These are phyloP conservation scores for Calycopis cecrops DNA, from an alignment of 1,140 invertebrate species.

Conservation along the genomic window DNA sequence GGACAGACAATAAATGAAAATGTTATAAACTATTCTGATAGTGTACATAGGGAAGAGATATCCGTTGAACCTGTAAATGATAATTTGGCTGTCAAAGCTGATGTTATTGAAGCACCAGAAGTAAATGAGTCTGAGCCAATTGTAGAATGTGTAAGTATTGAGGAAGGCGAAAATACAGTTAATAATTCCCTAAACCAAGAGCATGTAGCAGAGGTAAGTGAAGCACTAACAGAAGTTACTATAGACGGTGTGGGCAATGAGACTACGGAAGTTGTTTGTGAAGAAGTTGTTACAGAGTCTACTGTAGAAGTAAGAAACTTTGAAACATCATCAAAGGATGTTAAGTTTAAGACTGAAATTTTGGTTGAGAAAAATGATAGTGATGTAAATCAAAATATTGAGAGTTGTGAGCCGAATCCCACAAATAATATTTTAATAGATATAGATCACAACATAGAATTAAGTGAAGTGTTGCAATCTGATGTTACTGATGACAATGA, in stretches of 20 bases:
- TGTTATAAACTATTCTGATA: not conserved
- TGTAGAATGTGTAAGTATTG: not conserved
- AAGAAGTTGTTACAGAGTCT: conserved; percentile 27
- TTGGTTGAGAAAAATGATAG: conserved; percentile 51
- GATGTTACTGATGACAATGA: conserved; percentile 43
- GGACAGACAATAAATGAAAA: not conserved
- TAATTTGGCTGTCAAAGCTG: conserved; percentile 5
- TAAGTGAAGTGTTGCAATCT: conserved; percentile 55
- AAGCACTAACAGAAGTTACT: conserved; percentile 18
- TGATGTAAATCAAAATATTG: conserved; percentile 39
- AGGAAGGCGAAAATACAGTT: conserved; percentile 1
- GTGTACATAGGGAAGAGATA: not conserved
- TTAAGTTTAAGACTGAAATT: conserved; percentile 59
- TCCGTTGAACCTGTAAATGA: conserved; percentile 16
- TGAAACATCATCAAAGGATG: conserved; percentile 34
- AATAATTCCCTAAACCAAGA: not conserved
- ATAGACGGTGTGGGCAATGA: conserved; percentile 14
- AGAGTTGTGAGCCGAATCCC: conserved; percentile 32
- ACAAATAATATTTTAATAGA: conserved; percentile 51
- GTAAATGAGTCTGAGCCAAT: conserved; percentile 8
- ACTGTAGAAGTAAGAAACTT: conserved; percentile 28
- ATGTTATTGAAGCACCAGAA: conserved; percentile 1
- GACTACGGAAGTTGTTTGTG: conserved; percentile 19
- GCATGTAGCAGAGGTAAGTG: conserved; percentile 3
- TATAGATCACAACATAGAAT: conserved; percentile 53